Conservation (phyloP, 2,797 vertebrate genomes). For the Acrossocheilus fasciatus region DNA sequence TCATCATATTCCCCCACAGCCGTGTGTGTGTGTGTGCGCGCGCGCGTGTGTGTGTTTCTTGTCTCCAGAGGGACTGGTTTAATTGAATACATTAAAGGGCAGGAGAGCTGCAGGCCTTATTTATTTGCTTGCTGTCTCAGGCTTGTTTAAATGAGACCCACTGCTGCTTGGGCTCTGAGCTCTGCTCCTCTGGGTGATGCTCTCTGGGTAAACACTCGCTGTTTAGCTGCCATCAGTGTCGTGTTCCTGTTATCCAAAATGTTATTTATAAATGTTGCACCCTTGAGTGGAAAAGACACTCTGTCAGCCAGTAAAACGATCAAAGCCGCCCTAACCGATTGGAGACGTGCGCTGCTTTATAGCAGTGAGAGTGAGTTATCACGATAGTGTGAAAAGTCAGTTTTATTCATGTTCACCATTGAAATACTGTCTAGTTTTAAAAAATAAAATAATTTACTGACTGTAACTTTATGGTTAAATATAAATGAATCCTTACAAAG, state of each 20-base stretch:
- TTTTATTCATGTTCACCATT: not conserved
- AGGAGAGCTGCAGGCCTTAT: conserved; percentile 81
- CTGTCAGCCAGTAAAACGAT: conserved; percentile 54
- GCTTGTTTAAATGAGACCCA: conserved; percentile 86
- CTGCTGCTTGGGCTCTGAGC: conserved; percentile 79
- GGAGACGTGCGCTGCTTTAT: conserved; percentile 47
- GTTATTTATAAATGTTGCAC: conserved; percentile 79
- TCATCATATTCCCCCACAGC: conserved; percentile 76
- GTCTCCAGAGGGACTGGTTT: conserved; percentile 83
- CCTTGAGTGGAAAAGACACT: conserved; percentile 72
- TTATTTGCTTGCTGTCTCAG: conserved; percentile 85
- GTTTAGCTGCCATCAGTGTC: conserved; percentile 61
- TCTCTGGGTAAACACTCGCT: conserved; percentile 73
- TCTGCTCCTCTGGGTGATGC: conserved; percentile 78
- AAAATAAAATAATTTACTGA: too few relatives aligned
- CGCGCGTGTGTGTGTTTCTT: conserved; percentile 73
- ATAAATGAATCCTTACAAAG: not conserved
- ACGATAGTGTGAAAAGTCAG: not conserved
- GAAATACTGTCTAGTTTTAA: not conserved
- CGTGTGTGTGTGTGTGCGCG: conserved; percentile 22
- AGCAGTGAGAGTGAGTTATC: not conserved
- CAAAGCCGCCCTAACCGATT: conserved; percentile 21
- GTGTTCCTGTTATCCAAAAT: conserved; percentile 79
- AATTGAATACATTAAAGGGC: conserved; percentile 88
- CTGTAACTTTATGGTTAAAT: not conserved